Evolutionary conservation across 2,113 vertebrate genomes (phyloP).

Genomic region (Fulica atra): DNA sequence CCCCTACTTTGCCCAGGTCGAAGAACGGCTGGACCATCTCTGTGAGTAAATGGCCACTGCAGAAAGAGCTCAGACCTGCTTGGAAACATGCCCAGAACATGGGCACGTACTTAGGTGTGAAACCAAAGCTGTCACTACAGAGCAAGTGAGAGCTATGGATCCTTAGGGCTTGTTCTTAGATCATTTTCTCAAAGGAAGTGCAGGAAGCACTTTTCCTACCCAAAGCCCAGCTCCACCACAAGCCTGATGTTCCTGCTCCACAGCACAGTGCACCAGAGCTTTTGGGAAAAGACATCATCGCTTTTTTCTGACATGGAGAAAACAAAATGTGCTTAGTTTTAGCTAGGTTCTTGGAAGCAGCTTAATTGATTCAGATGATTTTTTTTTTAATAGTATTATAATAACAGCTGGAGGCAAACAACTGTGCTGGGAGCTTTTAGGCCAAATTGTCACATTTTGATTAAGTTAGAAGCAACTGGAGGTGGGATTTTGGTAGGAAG

Average conservation of each 20-base stretch:
- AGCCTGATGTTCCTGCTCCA: neutral
- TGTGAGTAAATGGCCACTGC: neutral
- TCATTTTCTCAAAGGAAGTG: neutral
- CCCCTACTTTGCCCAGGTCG: neutral
- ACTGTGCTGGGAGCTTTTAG: neutral
- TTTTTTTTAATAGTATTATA: neutral
- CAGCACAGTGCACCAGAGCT: neutral
- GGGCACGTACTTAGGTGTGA: neutral
- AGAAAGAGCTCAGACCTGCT: neutral
- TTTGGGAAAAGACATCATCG: neutral
- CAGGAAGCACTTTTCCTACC: neutral
- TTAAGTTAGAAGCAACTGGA: constrained; percentile 1
- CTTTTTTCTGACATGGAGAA: neutral
- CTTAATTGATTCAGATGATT: neutral
- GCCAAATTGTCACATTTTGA: neutral
- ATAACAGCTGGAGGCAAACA: neutral
- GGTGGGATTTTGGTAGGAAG: neutral
- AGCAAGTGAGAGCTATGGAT: neutral
- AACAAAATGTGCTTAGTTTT: neutral
- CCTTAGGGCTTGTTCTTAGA: neutral
- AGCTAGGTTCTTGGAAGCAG: neutral
- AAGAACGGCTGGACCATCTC: neutral
- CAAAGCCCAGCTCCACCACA: neutral
- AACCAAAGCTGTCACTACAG: neutral
- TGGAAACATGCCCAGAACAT: neutral